A percentile compares a stretch with the other conserved stretches of the same genome.
Conservation (phyloP, 2,888 invertebrate species). For the Philhelius pedissequus region DNA sequence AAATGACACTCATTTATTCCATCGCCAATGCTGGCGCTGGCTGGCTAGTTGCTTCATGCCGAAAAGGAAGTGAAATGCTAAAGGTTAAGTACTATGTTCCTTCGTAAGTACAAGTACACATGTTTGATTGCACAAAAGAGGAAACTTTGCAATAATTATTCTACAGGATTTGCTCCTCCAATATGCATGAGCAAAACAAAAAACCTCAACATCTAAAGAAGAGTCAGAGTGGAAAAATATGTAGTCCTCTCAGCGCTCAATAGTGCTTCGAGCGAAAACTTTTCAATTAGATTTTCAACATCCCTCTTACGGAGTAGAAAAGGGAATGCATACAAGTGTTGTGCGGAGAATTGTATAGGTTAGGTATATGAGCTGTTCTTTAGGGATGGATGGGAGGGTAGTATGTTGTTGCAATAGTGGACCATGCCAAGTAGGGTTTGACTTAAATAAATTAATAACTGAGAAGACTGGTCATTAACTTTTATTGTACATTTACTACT, state of each 20-base stretch:
- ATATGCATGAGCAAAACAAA: slow-evolving; percentile 55
- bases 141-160: slow-evolving; percentile 59
- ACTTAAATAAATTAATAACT: slow-evolving; percentile 56
- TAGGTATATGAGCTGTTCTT: neutral
- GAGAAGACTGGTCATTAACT: slow-evolving; percentile 55
- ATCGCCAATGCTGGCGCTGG: neutral
- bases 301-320: slow-evolving; percentile 29
- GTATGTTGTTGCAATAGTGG: neutral
- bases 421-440: slow-evolving; percentile 16
- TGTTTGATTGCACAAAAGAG: slow-evolving; percentile 47
- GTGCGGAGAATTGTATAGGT: neutral
- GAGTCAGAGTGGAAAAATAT: slow-evolving; percentile 21
- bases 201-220: slow-evolving; percentile 8
- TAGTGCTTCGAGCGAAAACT: slow-evolving; percentile 58
- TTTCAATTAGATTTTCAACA: slow-evolving; percentile 66
- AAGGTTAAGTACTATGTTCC: slow-evolving; percentile 56
- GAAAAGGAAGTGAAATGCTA: slow-evolving; percentile 34
- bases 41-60: neutral
- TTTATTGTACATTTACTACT: slow-evolving; percentile 41
- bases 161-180: slow-evolving; percentile 58
- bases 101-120: slow-evolving; percentile 23
- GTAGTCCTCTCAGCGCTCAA: slow-evolving; percentile 24
- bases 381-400: neutral
- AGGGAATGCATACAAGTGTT: slow-evolving; percentile 48
- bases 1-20: slow-evolving; percentile 48